Evolutionary conservation across 2,888 invertebrate species (phyloP), one percentile per base, ranked within the genome.

Genomic region (Yponomeuta sedellus): DNA sequence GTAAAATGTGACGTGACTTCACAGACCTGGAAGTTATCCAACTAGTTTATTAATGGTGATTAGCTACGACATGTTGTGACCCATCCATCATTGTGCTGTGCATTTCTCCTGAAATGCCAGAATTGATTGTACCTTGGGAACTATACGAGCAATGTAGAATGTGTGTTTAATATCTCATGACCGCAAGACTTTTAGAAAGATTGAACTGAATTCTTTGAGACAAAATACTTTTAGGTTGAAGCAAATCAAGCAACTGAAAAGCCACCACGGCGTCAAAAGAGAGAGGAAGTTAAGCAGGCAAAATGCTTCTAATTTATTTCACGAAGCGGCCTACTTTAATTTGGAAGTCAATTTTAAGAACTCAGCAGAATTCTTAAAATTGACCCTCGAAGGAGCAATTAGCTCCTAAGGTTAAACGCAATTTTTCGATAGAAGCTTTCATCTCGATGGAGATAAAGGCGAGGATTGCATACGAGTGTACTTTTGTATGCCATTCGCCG

Each of bases 1-100:
- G 73, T 79, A 80, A 76, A 79, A 75, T 20, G 74, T 73, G 69
- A 73, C 71, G 69, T 69, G 52, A 66, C 70, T 70, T 70, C 72
- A 70, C 72, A 74, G 74, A 75, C 74, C 74, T 80, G 80, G 83
- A 79, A 68, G 64, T 74, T 74, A 75, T 79, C 82, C 81, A 83
- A 77, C 69, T 68, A 69, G 71, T 74, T 75, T 78, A 77, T 75
- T 79, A 81, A 66, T 62, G 59, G 44, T 22, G 25, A 20, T 25
- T 59, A 20, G 25, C 59, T 59, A 25, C 10, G 34, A 34, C 22
- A 59, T 59, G 20, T 59, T 20, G 59, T 59, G 11, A 59, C 16
- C 44, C 59, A 59, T 20, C 25, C 25, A 59, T 59, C 59, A 59
- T 22, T 5, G 8, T 34, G 6, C 10, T 22, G 20, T 22, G 25